Percentiles rank a stretch among this genome's conserved stretches.
Evolutionary conservation across 2,888 invertebrate species (phyloP).

Genomic region (Mimas tiliae): DNA sequence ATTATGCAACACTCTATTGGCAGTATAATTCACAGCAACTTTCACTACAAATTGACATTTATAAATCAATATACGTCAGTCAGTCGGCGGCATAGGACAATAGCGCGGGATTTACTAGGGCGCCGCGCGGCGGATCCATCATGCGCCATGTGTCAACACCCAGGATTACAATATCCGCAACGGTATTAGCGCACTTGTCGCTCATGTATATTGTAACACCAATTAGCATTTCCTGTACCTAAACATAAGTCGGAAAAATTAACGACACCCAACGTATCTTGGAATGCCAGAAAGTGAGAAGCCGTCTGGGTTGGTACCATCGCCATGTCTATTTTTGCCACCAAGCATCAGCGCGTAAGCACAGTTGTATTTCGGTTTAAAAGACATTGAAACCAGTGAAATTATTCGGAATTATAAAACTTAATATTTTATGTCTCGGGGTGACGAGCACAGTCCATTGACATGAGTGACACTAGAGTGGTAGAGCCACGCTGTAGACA

Average conservation of each 20-base stretch:
- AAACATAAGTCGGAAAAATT: not conserved
- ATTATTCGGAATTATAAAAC: too few species aligned
- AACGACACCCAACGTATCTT: constrained; percentile 22
- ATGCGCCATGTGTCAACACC: constrained; percentile 58
- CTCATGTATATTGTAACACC: constrained; percentile 16
- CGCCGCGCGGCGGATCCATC: constrained; percentile 45
- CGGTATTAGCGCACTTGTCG: constrained; percentile 42
- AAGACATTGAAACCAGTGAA: too few species aligned
- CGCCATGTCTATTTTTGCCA: too few species aligned
- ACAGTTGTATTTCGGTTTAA: too few species aligned
- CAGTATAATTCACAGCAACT: constrained; percentile 24
- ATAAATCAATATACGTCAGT: constrained; percentile 30
- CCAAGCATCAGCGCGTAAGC: too few species aligned
- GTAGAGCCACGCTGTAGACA: too few species aligned
- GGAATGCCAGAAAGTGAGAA: too few species aligned
- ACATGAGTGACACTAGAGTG: too few species aligned
- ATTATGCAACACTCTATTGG: not conserved
- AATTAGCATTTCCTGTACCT: not conserved
- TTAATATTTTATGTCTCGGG: too few species aligned
- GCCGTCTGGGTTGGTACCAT: too few species aligned
- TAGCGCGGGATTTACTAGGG: constrained; percentile 38
- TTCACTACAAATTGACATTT: constrained; percentile 17
- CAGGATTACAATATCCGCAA: constrained; percentile 55
- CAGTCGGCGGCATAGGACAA: constrained; percentile 39
- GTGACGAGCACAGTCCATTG: too few species aligned